Conservation (phyloP, 2,113 vertebrate genomes). For the Scolopax mira region DNA sequence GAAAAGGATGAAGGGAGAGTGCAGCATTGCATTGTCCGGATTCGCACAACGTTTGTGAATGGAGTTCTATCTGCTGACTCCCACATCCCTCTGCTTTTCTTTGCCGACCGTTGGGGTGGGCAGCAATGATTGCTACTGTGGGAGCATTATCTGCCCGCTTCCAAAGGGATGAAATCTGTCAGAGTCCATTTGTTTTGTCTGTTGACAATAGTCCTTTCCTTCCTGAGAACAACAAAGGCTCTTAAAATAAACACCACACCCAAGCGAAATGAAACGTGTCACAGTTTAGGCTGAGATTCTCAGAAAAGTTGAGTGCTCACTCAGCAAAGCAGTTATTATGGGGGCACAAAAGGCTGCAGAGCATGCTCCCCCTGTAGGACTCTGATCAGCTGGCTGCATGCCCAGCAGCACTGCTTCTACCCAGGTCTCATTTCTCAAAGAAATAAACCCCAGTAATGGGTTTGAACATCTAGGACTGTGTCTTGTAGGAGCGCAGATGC, state of each 20-base stretch:
- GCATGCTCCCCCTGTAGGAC: rapidly evolving
- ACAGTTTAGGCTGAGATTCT: neutral
- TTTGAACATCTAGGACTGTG: neutral
- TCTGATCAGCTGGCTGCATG: neutral
- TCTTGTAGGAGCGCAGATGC: neutral
- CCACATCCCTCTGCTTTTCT: neutral
- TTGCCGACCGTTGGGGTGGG: neutral
- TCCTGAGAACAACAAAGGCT: neutral
- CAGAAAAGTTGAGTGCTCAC: neutral
- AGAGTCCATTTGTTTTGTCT: neutral
- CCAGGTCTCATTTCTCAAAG: neutral
- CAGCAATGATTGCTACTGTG: neutral
- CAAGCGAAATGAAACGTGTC: neutral
- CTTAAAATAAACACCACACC: constrained; percentile 19
- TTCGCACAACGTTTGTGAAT: constrained; percentile 3
- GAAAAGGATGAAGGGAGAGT: neutral
- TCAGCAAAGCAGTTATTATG: neutral
- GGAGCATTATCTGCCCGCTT: neutral
- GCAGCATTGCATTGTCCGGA: rapidly evolving
- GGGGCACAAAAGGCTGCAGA: neutral
- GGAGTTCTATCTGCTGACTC: neutral
- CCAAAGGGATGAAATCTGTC: neutral
- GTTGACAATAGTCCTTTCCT: neutral
- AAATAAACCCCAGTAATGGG: neutral
- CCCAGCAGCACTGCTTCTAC: neutral